phyloP scores from a whole-genome alignment of 2,113 vertebrate species.

The Polypterus bichir region DNA sequence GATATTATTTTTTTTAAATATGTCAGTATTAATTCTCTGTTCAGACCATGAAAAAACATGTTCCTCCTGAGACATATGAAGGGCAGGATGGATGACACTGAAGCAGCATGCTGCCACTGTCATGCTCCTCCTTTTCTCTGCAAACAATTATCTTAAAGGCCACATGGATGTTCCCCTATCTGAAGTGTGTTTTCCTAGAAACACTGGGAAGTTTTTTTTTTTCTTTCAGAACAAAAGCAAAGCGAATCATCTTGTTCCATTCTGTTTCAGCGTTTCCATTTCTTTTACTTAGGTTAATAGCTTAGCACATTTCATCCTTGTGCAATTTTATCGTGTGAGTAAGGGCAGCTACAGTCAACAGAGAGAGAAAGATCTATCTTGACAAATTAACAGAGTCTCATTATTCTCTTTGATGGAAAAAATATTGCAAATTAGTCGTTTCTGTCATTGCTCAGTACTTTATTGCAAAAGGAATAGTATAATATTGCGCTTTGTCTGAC shows the following conservation, averaged over 20 bases:
- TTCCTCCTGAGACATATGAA: neutral
- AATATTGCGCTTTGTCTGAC: too few relatives aligned
- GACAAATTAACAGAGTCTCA: neutral
- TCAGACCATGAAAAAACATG: neutral
- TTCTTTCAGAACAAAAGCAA: neutral
- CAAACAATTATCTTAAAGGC: conserved; percentile 5
- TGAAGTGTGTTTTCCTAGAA: neutral
- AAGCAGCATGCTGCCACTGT: neutral
- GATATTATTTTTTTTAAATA: neutral
- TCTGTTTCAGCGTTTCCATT: neutral
- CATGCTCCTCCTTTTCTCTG: neutral
- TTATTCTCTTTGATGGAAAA: neutral
- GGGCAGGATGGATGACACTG: conserved; percentile 2
- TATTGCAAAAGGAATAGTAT: too few relatives aligned
- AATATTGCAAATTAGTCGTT: too few relatives aligned
- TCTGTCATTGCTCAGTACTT: too few relatives aligned
- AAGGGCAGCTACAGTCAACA: neutral
- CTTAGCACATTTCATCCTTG: neutral
- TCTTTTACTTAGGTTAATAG: neutral
- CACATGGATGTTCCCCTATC: neutral
- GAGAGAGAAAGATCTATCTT: neutral
- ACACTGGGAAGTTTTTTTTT: neutral
- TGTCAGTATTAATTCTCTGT: conserved; percentile 1
- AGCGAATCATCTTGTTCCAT: neutral
- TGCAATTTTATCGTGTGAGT: neutral